phyloP scores from a whole-genome alignment of 2,797 vertebrate genomes.

The Thalassophryne amazonica region DNA sequence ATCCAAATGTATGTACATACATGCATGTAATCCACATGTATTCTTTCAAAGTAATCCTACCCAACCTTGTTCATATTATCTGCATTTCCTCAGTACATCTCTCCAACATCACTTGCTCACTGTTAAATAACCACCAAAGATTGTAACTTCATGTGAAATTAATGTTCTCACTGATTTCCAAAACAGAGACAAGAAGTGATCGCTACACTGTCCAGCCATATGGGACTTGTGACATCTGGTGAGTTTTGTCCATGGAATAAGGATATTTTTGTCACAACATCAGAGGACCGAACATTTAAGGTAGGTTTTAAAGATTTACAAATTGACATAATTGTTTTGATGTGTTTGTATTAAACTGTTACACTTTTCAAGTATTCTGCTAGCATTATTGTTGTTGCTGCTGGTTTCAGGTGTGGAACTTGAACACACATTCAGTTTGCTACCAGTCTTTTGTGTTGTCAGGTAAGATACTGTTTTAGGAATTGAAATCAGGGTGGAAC shows the following conservation, averaged over 20 bases:
- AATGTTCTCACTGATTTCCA: neutral
- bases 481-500: neutral
- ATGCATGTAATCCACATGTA: too few relatives aligned
- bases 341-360: neutral
- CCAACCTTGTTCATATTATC: too few relatives aligned
- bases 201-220: slow-evolving; percentile 76
- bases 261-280: slow-evolving; percentile 80
- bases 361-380: neutral
- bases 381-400: neutral
- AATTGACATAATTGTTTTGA: neutral
- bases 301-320: slow-evolving; percentile 41
- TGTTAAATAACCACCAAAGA: neutral
- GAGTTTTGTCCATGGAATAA: slow-evolving; percentile 85
- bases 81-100: neutral
- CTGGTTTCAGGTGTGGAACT: slow-evolving; percentile 84
- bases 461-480: slow-evolving; percentile 66
- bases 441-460: slow-evolving; percentile 86
- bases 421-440: slow-evolving; percentile 58
- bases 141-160: neutral
- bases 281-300: slow-evolving; percentile 91
- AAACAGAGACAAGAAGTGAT: slow-evolving; percentile 60
- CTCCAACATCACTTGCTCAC: neutral
- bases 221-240: slow-evolving; percentile 81
- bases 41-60: too few relatives aligned
- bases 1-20: too few relatives aligned